Evolutionary conservation across 1,140 invertebrate genomes (phyloP).

Genomic region (Pemphigus obesinymphae): DNA sequence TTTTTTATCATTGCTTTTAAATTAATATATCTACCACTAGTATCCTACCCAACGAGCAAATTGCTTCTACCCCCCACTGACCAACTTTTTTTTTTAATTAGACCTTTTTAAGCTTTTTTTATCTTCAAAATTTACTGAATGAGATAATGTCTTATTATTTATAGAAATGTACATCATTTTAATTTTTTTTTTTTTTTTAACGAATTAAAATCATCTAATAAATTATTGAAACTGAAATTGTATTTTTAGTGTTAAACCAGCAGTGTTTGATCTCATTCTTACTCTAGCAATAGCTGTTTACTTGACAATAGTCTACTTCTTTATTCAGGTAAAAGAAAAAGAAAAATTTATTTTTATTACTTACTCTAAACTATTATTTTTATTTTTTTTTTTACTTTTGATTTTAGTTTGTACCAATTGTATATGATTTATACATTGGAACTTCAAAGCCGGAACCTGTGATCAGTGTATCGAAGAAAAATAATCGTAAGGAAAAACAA

Average conservation of each 20-base stretch:
- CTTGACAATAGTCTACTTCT: conserved; percentile 73
- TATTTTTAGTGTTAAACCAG: conserved; percentile 84
- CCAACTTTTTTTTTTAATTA: too few species aligned
- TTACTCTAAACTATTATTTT: not conserved
- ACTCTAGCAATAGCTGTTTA: conserved; percentile 80
- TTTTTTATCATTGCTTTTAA: too few species aligned
- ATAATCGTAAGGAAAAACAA: conserved; percentile 16
- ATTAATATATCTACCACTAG: too few species aligned
- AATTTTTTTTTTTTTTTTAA: too few species aligned
- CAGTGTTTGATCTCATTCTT: conserved; percentile 92
- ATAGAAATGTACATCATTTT: too few species aligned
- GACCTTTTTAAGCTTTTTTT: too few species aligned
- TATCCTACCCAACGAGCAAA: too few species aligned
- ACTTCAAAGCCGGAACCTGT: not conserved
- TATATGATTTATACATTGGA: conserved; percentile 9
- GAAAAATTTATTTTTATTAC: not conserved
- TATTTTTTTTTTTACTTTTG: too few species aligned
- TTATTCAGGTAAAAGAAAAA: conserved; percentile 60
- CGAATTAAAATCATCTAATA: too few species aligned
- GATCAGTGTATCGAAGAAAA: conserved; percentile 18
- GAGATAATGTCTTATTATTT: too few species aligned
- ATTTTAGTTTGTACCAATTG: conserved; percentile 10
- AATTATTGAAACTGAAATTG: conserved; percentile 1
- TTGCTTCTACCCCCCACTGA: too few species aligned
- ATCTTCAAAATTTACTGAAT: too few species aligned